Evolutionary conservation across 2,888 invertebrate genomes (phyloP).

Genomic region (Meiosimyza decipiens): DNA sequence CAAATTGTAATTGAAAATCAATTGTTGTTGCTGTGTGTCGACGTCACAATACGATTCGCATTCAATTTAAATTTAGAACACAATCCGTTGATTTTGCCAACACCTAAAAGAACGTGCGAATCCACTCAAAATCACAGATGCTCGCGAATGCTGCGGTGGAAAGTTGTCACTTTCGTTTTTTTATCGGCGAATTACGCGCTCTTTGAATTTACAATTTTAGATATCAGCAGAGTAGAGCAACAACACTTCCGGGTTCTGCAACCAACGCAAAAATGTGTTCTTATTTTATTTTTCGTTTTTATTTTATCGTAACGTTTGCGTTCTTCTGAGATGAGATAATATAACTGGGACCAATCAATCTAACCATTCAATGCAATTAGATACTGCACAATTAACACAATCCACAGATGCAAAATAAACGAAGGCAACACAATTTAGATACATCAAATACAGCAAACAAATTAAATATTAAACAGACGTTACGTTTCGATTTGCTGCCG

Average conservation of each 20-base stretch:
- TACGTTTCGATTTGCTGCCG: not conserved
- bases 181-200: conserved; percentile 3
- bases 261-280: not conserved
- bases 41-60: not conserved
- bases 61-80: conserved; percentile 13
- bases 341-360: not conserved
- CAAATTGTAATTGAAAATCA: not conserved
- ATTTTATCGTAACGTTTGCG: not conserved
- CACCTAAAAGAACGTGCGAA: not conserved
- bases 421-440: not conserved
- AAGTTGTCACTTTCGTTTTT: conserved; percentile 24
- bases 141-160: not conserved
- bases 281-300: not conserved
- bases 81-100: not conserved
- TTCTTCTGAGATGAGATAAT: conserved; percentile 15
- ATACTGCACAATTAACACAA: not conserved
- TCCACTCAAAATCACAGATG: not conserved
- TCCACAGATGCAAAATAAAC: not conserved
- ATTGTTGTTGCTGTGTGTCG: not conserved
- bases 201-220: not conserved
- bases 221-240: not conserved
- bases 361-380: conserved; percentile 10
- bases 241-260: not conserved
- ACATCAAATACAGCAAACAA: not conserved
- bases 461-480: not conserved